Evolutionary conservation across 2,888 invertebrate genomes (phyloP).

Genomic region (Spodoptera picta): DNA sequence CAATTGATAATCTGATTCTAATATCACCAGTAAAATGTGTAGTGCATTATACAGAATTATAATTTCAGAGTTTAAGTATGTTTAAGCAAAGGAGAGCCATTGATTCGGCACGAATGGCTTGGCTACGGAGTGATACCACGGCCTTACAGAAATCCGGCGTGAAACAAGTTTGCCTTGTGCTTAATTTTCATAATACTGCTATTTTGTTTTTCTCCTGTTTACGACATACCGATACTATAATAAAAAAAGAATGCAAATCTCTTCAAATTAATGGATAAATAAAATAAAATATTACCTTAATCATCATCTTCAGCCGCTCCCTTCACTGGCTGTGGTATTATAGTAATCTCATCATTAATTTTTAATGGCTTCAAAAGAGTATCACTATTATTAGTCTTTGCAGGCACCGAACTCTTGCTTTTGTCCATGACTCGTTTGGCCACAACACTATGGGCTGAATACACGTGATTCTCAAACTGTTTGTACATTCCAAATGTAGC

Average conservation of each 20-base stretch:
- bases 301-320: constrained; percentile 65
- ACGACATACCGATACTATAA: too few relatives aligned
- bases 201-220: too few relatives aligned
- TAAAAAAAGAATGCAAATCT: background rate
- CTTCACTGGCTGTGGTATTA: constrained; percentile 94
- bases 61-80: too few relatives aligned
- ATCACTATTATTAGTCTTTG: constrained; percentile 61
- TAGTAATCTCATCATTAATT: constrained; percentile 96
- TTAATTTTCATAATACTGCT: too few relatives aligned
- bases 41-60: too few relatives aligned
- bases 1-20: background rate
- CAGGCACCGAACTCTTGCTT: constrained; percentile 68
- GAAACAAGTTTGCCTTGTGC: too few relatives aligned
- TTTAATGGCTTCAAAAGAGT: constrained; percentile 92
- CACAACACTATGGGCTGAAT: constrained; percentile 97
- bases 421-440: constrained; percentile 91
- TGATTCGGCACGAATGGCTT: too few relatives aligned
- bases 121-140: too few relatives aligned
- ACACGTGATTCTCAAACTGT: constrained; percentile 97
- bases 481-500: constrained; percentile 98
- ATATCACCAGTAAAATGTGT: too few relatives aligned
- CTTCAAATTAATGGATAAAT: too few relatives aligned
- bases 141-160: too few relatives aligned
- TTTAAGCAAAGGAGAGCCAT: too few relatives aligned
- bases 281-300: constrained; percentile 64